Base-by-base conservation (phyloP, 1,140 invertebrate genomes). In the Phymorhynchus buccinoides region DNA sequence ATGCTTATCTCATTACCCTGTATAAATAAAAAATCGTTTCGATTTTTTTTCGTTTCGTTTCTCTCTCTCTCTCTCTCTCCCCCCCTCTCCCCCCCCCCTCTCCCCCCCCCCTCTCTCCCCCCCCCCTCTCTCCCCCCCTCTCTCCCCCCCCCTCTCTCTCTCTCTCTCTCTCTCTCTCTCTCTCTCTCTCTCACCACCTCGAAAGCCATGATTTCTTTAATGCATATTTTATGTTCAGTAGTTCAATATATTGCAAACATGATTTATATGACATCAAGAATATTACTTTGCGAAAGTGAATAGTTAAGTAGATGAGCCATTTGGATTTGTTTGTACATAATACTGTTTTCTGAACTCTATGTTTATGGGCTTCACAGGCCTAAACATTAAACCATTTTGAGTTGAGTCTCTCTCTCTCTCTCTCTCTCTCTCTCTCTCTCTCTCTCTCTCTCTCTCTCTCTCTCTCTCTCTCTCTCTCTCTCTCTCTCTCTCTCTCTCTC, bases 111-210 rank as follows among this genome's bases (percentile, higher is more conserved):
- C 62, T 22, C 18, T 32, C 32, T 12, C 48, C 78, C 48, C 9
- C 22, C 18, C 30, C 4, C 27, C 37, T 44, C 14, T 71, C 39
- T 37, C 39, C 32, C 44, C 35, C 3, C 35, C 52, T 35, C 35
- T 71, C n/a, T 41, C 22, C 27, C 62, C 42, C 66, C 16, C 62
- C 41, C 42, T 68, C 56, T 68, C 35, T 68, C 39, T 75, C 66
- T 75, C 82, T 71, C 82, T 71, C 82, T 71, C 66, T 73, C 82
- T 41, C 82, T 73, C 66, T 73, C 82, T 73, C 82, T 66, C 80
- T 82, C 30, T 82, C 52, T 82, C 80, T 62, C 44, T 82, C 80
- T 66, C 12, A 27, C 9, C 44, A 32, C 32, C 9, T 22, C 6
- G 79, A 6, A 12, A 14, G 3, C 22, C 4, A 27, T 39, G n/a